These are phyloP conservation scores for Dipus sagitta DNA, from an alignment of 2,797 vertebrate genomes.

Conservation along the genomic window DNA sequence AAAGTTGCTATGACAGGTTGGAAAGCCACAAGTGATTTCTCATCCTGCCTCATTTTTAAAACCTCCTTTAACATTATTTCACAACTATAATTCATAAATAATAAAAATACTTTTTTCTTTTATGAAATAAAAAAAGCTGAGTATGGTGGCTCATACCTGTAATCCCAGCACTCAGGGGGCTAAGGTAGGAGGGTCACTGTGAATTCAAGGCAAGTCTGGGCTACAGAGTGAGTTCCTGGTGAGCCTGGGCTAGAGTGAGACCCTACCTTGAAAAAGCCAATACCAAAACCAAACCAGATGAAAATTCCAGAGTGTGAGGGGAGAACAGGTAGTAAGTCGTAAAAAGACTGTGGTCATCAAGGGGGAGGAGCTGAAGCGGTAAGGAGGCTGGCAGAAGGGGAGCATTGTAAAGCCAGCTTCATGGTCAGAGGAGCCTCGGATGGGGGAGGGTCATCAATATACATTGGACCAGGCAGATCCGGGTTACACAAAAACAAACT, in stretches of 20 bases:
- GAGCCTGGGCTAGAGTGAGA: too few species aligned
- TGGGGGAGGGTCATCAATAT: not conserved
- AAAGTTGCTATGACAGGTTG: not conserved
- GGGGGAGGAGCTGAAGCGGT: not conserved
- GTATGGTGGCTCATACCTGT: too few species aligned
- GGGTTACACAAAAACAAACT: not conserved
- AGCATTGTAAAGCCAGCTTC: too few species aligned
- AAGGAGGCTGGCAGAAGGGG: not conserved
- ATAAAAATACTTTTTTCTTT: not conserved
- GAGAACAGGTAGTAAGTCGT: not conserved
- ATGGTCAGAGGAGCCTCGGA: too few species aligned
- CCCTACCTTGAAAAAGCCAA: too few species aligned
- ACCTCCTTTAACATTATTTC: constrained; percentile 5
- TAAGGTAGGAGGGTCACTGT: too few species aligned
- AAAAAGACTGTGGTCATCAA: not conserved
- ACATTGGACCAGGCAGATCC: not conserved
- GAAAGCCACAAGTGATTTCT: not conserved
- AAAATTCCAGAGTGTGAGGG: not conserved
- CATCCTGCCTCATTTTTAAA: not conserved
- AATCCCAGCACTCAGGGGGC: too few species aligned
- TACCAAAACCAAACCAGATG: too few species aligned
- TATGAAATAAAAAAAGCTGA: not conserved
- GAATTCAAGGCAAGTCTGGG: too few species aligned
- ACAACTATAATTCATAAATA: not conserved
- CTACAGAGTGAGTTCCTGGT: too few species aligned